Evolutionary conservation across 2,797 vertebrate species (phyloP).

Genomic region (Ispidina picta): DNA sequence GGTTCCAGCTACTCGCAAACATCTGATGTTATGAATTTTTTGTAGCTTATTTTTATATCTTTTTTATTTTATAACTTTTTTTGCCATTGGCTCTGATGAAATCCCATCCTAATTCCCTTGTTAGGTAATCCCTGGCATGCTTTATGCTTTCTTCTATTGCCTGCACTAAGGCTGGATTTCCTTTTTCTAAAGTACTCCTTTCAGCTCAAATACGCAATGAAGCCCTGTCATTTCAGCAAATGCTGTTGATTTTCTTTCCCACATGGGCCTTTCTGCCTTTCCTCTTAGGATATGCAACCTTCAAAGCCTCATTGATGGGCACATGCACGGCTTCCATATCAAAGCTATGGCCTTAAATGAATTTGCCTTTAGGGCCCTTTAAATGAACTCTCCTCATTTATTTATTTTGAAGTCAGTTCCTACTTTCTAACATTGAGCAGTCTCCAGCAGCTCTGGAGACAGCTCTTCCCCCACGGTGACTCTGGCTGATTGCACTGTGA

Average conservation of each 20-base stretch:
- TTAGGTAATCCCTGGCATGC: conserved; percentile 47
- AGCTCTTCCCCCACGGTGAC: background rate
- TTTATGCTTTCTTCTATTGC: background rate
- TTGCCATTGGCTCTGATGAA: background rate
- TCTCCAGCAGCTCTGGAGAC: conserved; percentile 5
- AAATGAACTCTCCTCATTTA: conserved; percentile 36
- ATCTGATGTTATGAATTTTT: conserved; percentile 2
- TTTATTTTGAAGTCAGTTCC: conserved; percentile 39
- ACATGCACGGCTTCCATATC: background rate
- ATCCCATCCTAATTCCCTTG: conserved; percentile 49
- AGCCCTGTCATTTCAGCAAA: conserved; percentile 2
- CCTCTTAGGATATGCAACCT: background rate
- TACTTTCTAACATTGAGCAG: conserved; percentile 33
- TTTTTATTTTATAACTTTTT: conserved; percentile 24
- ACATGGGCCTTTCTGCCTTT: conserved; percentile 35
- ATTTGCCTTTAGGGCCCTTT: conserved; percentile 46
- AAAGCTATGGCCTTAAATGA: background rate
- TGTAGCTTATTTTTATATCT: conserved; percentile 25
- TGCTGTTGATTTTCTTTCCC: conserved; percentile 34
- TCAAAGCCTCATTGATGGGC: conserved; percentile 20
- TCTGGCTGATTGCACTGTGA: background rate
- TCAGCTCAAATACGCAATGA: background rate
- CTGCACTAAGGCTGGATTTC: conserved; percentile 37
- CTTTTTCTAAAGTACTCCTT: background rate
- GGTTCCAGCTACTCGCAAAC: background rate